Base-by-base conservation (phyloP, 2,797 vertebrate species). In the Catamblyrhynchus diadema region DNA sequence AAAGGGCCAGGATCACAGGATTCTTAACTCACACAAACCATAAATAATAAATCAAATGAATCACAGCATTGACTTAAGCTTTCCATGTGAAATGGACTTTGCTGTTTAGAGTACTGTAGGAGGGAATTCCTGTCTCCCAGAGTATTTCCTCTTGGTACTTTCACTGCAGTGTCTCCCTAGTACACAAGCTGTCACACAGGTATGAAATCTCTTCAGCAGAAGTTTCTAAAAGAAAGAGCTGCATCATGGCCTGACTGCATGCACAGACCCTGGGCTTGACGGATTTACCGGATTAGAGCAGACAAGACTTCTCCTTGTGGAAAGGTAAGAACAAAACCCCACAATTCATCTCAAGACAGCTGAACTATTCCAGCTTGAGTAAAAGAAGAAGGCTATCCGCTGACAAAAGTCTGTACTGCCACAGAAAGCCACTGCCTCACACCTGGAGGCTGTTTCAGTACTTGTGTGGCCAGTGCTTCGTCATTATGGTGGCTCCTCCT, bases 21-120 rank as follows among this genome's bases (percentile, higher is more conserved):
- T 77, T 94, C 64, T 67, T 81, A 90, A 87, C 66, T 94, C 79
- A 86, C 10, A 91, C n/a, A 93, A 92, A 53, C 60, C 78, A 86
- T 88, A 92, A 95, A 88, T 80, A 93, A 94, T 92, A 94, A 80
- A 95, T 92, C 74, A 92, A 81, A 86, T 1, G 3, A 94, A 69
- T 64, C 64, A 66, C 32, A 33, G 42, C 67, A 79, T 27, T 88
- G 83, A 90, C 22, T 91, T 88, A 81, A 93, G 44, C 16, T 59
- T 69, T 79, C 17, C 51, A 62, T 2, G 3, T 14, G 30, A 53
- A 86, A 88, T 72, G 10, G 45, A 48, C 47, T 91, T 79, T 23
- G 14, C 17, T 79, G 37, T 44, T 67, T 45, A 10, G 33, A 85
- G 27, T 65, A 62, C 14, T 30, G 6, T n/a, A 75, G 12, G 41